A percentile compares a stretch with the other conserved stretches of the same genome.
phyloP scores from a whole-genome alignment of 2,113 vertebrate genomes.

The Noturus placidus region DNA sequence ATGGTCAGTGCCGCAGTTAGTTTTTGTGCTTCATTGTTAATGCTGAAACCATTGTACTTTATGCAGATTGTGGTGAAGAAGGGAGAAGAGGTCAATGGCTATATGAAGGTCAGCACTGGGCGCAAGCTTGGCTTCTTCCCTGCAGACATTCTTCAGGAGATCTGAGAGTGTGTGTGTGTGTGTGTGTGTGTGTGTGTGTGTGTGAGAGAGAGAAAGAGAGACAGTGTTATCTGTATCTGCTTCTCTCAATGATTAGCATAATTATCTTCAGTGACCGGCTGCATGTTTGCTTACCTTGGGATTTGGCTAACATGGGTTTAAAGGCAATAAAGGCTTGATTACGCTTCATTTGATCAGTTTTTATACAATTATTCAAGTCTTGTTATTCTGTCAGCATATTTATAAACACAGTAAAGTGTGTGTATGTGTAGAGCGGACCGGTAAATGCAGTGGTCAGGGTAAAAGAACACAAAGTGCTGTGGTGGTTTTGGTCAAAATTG shows the following conservation, averaged over 20 bases:
- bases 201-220: not conserved
- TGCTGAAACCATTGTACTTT: not conserved
- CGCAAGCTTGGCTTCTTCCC: constrained; percentile 93
- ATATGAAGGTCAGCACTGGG: constrained; percentile 91
- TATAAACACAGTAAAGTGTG: not conserved
- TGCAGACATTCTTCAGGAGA: constrained; percentile 85
- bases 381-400: not conserved
- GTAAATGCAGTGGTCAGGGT: not conserved
- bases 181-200: not conserved
- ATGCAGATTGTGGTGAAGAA: constrained; percentile 91
- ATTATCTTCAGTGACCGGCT: not conserved
- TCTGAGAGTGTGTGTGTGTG: constrained; percentile 51
- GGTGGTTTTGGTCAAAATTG: not conserved
- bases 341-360: not conserved
- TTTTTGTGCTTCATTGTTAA: not conserved
- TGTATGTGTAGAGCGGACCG: not conserved
- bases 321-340: not conserved
- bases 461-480: not conserved
- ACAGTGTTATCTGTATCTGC: not conserved
- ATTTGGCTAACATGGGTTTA: not conserved
- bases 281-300: not conserved
- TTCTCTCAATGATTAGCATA: not conserved
- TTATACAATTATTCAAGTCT: not conserved
- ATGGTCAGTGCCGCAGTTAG: not conserved
- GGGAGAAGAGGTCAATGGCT: constrained; percentile 88